phyloP scores from a whole-genome alignment of 2,888 invertebrate genomes.

The Coelopa pilipes region DNA sequence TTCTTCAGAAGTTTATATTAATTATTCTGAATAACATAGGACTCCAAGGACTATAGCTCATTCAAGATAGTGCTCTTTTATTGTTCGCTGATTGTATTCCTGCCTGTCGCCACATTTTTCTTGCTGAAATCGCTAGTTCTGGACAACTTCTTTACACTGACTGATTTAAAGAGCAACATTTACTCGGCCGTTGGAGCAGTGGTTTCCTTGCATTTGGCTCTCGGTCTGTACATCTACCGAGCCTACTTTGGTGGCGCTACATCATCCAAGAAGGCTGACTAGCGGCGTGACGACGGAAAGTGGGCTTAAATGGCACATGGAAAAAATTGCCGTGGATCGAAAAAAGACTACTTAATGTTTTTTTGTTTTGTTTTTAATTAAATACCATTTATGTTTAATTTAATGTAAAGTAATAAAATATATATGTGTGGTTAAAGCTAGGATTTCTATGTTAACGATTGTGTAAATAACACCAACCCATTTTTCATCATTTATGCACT shows the following conservation, averaged over 20 bases:
- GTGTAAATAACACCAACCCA: constrained; percentile 12
- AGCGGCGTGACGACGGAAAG: constrained; percentile 27
- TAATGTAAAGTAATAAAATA: constrained; percentile 12
- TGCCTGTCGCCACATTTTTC: constrained; percentile 82
- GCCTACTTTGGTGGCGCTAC: constrained; percentile 72
- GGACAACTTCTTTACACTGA: constrained; percentile 72
- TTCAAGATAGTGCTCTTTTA: constrained; percentile 82
- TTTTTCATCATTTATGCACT: background rate
- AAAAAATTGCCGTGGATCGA: background rate
- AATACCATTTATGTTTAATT: background rate
- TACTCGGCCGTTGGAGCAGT: constrained; percentile 83
- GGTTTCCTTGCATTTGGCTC: constrained; percentile 77
- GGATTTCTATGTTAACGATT: constrained; percentile 12
- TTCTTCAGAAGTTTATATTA: background rate
- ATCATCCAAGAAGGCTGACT: constrained; percentile 41
- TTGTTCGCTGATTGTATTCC: constrained; percentile 78
- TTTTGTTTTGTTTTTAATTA: background rate
- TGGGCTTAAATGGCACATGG: background rate
- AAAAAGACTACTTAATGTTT: constrained; percentile 10
- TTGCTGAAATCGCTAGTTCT: constrained; percentile 75
- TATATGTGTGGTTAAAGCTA: constrained; percentile 9
- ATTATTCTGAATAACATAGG: constrained; percentile 49
- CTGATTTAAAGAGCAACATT: constrained; percentile 76
- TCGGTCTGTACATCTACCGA: constrained; percentile 81
- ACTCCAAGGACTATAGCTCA: constrained; percentile 74